These are phyloP conservation scores for Syrrhaptes paradoxus DNA, from an alignment of 2,113 vertebrate genomes.

Conservation along the genomic window DNA sequence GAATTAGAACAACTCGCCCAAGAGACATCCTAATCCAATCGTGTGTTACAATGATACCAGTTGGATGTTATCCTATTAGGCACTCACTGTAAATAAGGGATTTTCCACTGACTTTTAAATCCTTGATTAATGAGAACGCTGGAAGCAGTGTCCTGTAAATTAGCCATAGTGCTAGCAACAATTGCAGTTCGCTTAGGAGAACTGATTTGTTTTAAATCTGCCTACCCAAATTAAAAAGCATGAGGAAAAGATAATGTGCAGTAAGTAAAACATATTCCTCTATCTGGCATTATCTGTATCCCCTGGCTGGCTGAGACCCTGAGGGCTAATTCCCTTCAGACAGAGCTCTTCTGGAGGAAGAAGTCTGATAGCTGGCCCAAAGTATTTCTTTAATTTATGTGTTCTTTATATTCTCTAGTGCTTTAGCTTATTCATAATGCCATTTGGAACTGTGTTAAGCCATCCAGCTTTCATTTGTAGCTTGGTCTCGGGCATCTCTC, in stretches of 20 bases:
- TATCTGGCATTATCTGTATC: not conserved
- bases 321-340: not conserved
- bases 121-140: conserved; percentile 60
- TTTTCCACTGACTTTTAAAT: conserved; percentile 63
- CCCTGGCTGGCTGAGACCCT: not conserved
- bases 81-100: conserved; percentile 44
- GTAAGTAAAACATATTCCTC: not conserved
- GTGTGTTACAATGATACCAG: conserved; percentile 15
- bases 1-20: conserved; percentile 32
- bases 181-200: conserved; percentile 40
- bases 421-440: not conserved
- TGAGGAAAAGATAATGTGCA: not conserved
- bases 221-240: conserved; percentile 39
- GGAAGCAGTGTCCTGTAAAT: conserved; percentile 60
- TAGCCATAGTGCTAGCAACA: conserved; percentile 36
- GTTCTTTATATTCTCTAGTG: not conserved
- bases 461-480: not conserved
- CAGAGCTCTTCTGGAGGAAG: not conserved
- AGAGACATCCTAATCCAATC: conserved; percentile 42
- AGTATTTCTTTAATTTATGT: not conserved
- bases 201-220: conserved; percentile 21
- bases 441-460: not conserved
- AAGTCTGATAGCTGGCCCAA: not conserved
- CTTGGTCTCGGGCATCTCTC: not conserved
- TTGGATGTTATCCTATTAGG: conserved; percentile 64